These are phyloP conservation scores for Hydrotaea cyrtoneurina DNA, from an alignment of 2,888 invertebrate species.

Conservation along the genomic window DNA sequence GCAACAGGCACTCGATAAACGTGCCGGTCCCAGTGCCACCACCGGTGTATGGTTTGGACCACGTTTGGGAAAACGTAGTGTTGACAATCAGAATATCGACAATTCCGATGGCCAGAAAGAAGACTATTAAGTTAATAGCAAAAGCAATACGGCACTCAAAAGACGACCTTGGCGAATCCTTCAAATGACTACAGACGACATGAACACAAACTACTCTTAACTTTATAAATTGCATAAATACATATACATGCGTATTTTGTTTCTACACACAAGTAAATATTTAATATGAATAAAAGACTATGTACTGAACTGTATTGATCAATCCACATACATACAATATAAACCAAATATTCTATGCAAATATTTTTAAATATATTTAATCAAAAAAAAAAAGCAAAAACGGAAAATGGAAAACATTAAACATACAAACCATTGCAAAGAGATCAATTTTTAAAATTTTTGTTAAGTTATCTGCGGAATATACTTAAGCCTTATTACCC, in stretches of 20 bases:
- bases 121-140: constrained; percentile 46
- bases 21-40: constrained; percentile 79
- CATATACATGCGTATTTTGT: constrained; percentile 30
- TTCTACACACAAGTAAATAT: constrained; percentile 20
- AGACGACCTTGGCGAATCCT: constrained; percentile 45
- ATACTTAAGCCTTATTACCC: constrained; percentile 23
- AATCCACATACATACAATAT: background rate
- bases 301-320: background rate
- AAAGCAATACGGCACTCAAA: too few species aligned
- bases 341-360: background rate
- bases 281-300: constrained; percentile 36
- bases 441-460: constrained; percentile 73
- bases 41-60: constrained; percentile 87
- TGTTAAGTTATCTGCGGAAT: constrained; percentile 10
- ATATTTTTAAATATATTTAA: background rate
- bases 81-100: constrained; percentile 65
- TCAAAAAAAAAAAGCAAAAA: constrained; percentile 13
- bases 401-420: background rate
- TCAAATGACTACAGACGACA: constrained; percentile 35
- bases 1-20: constrained; percentile 78
- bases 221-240: constrained; percentile 17
- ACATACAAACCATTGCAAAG: constrained; percentile 60
- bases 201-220: constrained; percentile 28
- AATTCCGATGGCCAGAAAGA: constrained; percentile 53
- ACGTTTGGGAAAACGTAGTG: constrained; percentile 83